These are phyloP conservation scores for Poecile montanus DNA, from an alignment of 2,797 vertebrate genomes.

Conservation along the genomic window DNA sequence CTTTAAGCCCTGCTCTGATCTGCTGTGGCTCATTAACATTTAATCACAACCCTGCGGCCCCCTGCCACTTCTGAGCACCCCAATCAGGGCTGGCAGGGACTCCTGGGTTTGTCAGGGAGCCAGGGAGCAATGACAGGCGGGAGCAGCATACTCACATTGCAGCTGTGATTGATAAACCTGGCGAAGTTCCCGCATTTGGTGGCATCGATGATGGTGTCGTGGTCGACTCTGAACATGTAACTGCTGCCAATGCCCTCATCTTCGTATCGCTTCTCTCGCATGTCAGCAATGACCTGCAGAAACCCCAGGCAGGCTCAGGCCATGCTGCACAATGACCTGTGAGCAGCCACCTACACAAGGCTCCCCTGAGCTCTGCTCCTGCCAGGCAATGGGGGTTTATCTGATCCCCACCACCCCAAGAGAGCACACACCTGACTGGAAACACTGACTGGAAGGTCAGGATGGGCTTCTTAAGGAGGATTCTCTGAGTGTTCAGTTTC, in stretches of 20 bases:
- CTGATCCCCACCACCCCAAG: fast-evolving
- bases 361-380: not conserved
- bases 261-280: slow-evolving; percentile 96
- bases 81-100: not conserved
- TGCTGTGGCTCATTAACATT: not conserved
- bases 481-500: not conserved
- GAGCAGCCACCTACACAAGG: not conserved
- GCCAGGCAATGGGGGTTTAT: fast-evolving
- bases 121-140: fast-evolving
- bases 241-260: slow-evolving; percentile 98
- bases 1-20: not conserved
- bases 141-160: slow-evolving; percentile 85
- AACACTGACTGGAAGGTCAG: not conserved
- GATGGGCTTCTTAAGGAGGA: not conserved
- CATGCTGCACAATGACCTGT: fast-evolving
- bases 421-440: not conserved
- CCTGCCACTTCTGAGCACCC: not conserved
- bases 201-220: slow-evolving; percentile 97
- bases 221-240: slow-evolving; percentile 98
- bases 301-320: not conserved
- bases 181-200: slow-evolving; percentile 98
- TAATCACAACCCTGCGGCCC: not conserved
- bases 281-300: slow-evolving; percentile 93
- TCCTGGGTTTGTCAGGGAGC: not conserved
- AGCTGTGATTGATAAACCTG: slow-evolving; percentile 98